A percentile compares a stretch with the other conserved stretches of the same genome.
Conservation (phyloP, 2,888 invertebrate species). For the Drosophila ustulata region DNA sequence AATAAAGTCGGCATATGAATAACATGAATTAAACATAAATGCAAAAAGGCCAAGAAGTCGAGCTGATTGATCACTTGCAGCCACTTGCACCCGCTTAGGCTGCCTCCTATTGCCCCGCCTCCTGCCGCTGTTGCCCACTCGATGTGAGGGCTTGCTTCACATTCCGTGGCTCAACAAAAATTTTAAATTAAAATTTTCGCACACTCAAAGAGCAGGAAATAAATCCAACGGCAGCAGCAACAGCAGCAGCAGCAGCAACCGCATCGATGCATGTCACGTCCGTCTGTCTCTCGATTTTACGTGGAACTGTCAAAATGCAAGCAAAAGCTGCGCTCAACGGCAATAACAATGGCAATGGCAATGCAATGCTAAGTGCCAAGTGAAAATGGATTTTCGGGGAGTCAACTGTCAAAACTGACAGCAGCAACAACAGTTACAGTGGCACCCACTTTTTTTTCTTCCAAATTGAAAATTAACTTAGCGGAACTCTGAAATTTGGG, state of each 20-base stretch:
- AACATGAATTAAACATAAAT: slow-evolving; percentile 83
- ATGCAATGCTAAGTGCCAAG: slow-evolving; percentile 76
- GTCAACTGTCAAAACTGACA: slow-evolving; percentile 82
- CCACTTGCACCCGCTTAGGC: slow-evolving; percentile 41
- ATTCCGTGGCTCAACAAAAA: slow-evolving; percentile 48
- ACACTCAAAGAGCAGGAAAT: slow-evolving; percentile 76
- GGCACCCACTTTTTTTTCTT: slow-evolving; percentile 65
- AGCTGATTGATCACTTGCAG: slow-evolving; percentile 64
- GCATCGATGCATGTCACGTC: slow-evolving; percentile 81
- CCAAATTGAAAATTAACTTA: slow-evolving; percentile 81
- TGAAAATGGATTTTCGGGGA: slow-evolving; percentile 78
- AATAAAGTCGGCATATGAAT: slow-evolving; percentile 80
- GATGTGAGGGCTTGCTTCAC: slow-evolving; percentile 20
- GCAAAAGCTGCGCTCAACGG: slow-evolving; percentile 63
- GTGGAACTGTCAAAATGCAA: slow-evolving; percentile 80
- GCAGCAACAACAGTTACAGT: slow-evolving; percentile 62
- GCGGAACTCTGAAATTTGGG: slow-evolving; percentile 68
- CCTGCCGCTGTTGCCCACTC: background rate
- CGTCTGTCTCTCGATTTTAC: slow-evolving; percentile 58
- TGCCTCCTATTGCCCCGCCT: background rate
- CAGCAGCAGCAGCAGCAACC: slow-evolving; percentile 49
- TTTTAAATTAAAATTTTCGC: slow-evolving; percentile 81
- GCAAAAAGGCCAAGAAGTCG: slow-evolving; percentile 63
- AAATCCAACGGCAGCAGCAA: slow-evolving; percentile 74
- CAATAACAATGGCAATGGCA: slow-evolving; percentile 44